Evolutionary conservation across 2,113 vertebrate genomes (phyloP).

Genomic region (Pterocles burchelli): DNA sequence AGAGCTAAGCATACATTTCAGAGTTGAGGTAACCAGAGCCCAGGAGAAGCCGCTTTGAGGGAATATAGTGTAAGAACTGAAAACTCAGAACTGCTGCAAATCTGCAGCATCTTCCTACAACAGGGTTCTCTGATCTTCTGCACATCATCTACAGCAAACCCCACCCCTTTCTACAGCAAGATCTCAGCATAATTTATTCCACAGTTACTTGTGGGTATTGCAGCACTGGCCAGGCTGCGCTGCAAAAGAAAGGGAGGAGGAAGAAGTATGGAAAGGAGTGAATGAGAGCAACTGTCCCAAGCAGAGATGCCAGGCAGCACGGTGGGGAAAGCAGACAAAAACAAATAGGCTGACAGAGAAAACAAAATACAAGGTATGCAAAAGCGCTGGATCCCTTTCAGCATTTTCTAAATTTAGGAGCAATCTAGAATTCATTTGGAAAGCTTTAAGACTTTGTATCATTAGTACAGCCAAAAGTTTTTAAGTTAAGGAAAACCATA

Average conservation of each 20-base stretch:
- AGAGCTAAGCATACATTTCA: background rate
- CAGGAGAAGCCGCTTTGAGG: background rate
- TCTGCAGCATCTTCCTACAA: background rate
- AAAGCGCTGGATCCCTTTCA: background rate
- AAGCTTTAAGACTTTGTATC: background rate
- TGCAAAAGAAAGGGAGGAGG: background rate
- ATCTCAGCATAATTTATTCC: conserved; percentile 1
- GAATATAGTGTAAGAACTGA: background rate
- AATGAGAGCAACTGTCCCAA: background rate
- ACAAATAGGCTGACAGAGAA: background rate
- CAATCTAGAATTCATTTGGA: background rate
- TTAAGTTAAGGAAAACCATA: background rate
- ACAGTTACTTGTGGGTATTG: background rate
- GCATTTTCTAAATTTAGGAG: background rate
- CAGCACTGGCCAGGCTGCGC: background rate
- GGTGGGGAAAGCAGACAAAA: background rate
- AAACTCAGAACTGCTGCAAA: background rate
- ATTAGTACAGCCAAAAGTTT: background rate
- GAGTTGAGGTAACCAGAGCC: background rate
- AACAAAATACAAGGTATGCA: background rate
- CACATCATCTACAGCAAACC: background rate
- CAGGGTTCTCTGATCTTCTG: background rate
- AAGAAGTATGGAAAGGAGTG: background rate
- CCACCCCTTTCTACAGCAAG: background rate
- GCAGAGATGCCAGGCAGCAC: background rate